Conservation (phyloP, 2,888 invertebrate genomes). For the Cataglyphis livida region DNA sequence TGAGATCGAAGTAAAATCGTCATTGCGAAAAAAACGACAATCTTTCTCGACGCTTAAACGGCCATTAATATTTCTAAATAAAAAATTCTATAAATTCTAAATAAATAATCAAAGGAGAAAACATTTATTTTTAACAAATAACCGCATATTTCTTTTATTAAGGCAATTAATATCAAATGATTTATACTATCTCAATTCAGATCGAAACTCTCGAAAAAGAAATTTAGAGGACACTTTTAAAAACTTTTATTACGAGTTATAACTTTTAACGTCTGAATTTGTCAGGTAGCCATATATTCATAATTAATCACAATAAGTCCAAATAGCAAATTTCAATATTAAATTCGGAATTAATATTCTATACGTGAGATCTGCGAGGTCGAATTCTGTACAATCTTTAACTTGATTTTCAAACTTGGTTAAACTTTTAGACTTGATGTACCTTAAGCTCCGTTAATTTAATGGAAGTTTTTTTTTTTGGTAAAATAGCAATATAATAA, state of each 20-base stretch:
- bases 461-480: not conserved
- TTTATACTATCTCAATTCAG: not conserved
- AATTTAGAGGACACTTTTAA: not conserved
- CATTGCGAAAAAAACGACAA: constrained; percentile 2
- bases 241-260: not conserved
- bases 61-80: not conserved
- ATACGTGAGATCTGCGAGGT: not conserved
- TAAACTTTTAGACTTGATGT: not conserved
- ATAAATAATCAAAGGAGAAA: not conserved
- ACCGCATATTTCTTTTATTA: not conserved
- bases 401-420: constrained; percentile 1
- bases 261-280: not conserved
- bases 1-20: not conserved
- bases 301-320: constrained; percentile 28
- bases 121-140: too few species aligned
- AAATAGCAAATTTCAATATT: not conserved
- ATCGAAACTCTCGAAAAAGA: not conserved
- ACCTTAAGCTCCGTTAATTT: not conserved
- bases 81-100: not conserved
- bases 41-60: not conserved
- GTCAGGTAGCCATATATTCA: not conserved
- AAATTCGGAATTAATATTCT: not conserved
- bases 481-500: not conserved
- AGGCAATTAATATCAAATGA: not conserved
- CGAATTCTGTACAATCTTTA: not conserved